phyloP scores from a whole-genome alignment of 2,888 invertebrate genomes.

The Teleiodes luculella region DNA sequence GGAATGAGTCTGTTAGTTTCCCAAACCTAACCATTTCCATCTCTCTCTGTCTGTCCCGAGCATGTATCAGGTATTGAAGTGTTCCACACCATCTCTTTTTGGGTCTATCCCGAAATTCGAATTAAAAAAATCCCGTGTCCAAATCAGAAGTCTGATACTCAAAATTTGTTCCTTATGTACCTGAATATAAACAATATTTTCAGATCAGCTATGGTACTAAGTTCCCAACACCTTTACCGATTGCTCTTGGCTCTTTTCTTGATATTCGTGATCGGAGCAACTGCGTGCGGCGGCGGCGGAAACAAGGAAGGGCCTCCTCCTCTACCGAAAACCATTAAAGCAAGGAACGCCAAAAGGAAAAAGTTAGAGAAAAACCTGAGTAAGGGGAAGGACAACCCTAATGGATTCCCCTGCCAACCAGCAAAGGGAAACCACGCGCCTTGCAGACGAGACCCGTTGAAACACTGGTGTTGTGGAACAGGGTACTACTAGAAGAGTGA shows the following conservation, averaged over 20 bases:
- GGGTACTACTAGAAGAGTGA: not conserved
- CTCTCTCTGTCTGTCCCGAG: too few relatives aligned
- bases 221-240: constrained; percentile 33
- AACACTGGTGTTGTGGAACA: constrained; percentile 33
- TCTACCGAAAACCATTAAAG: not conserved
- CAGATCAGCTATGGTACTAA: constrained; percentile 5
- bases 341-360: not conserved
- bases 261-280: constrained; percentile 36
- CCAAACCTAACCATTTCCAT: too few relatives aligned
- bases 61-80: too few relatives aligned
- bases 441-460: constrained; percentile 49
- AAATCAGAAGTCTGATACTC: too few relatives aligned
- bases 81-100: too few relatives aligned
- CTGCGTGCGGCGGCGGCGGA: constrained; percentile 34
- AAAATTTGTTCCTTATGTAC: too few relatives aligned
- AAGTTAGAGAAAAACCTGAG: not conserved
- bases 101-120: too few relatives aligned
- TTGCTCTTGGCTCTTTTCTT: constrained; percentile 45
- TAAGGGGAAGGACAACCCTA: not conserved
- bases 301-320: not conserved
- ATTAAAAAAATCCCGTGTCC: too few relatives aligned
- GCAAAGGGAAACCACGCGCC: constrained; percentile 33
- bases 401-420: not conserved
- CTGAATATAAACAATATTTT: not conserved
- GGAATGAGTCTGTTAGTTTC: too few relatives aligned